These are phyloP conservation scores for Oscheius sp. DNA, from an alignment of 2,888 invertebrate species.

Conservation along the genomic window DNA sequence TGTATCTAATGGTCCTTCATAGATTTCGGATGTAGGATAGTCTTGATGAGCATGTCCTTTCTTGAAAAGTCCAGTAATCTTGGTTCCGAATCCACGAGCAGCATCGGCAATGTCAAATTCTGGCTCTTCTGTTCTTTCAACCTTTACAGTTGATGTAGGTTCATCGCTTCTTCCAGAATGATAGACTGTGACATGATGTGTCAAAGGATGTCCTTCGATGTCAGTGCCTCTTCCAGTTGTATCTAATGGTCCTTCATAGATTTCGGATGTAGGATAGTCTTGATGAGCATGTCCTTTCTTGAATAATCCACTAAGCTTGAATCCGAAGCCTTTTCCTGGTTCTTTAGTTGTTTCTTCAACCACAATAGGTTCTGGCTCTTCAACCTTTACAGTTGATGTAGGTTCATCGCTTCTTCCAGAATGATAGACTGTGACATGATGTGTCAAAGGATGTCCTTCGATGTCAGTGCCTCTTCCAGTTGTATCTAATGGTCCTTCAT, in stretches of 20 bases:
- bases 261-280: constrained; percentile 46
- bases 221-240: constrained; percentile 34
- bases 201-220: constrained; percentile 37
- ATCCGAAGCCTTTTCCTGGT: constrained; percentile 10
- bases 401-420: constrained; percentile 37
- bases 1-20: constrained; percentile 43
- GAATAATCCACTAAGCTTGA: constrained; percentile 34
- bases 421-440: constrained; percentile 37
- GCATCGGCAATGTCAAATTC: constrained; percentile 12
- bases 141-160: not conserved
- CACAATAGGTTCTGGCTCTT: not conserved
- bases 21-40: constrained; percentile 44
- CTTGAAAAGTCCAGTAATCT: constrained; percentile 38
- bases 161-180: constrained; percentile 39
- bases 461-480: constrained; percentile 35
- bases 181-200: constrained; percentile 35
- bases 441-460: constrained; percentile 35
- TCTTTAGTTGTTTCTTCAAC: not conserved
- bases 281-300: constrained; percentile 36
- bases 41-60: constrained; percentile 44
- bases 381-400: not conserved
- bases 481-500: constrained; percentile 48
- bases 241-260: constrained; percentile 49
- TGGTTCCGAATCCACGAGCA: constrained; percentile 32
- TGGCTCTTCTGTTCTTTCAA: not conserved